Conservation (phyloP, 2,797 vertebrate genomes). For the Tenualosa thibaudeaui region DNA sequence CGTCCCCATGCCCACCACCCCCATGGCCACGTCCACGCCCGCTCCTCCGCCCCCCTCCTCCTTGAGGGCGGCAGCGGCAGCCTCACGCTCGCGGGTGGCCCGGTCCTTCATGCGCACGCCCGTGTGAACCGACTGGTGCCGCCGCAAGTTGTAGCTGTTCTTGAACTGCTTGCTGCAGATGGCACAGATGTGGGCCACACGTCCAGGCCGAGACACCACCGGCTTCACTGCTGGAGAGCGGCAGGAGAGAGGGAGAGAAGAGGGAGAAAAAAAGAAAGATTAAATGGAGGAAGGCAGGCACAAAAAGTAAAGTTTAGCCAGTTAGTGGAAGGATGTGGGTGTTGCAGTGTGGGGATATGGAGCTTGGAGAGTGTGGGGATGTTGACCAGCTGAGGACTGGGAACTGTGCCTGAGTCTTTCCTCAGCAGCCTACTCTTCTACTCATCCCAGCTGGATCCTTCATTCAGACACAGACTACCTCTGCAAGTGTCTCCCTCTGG, state of each 20-base stretch:
- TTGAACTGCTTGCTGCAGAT: slow-evolving; percentile 93
- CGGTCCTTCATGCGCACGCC: slow-evolving; percentile 73
- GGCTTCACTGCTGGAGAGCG: slow-evolving; percentile 50
- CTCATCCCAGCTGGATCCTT: not conserved
- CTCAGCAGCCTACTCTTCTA: not conserved
- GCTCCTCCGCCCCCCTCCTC: slow-evolving; percentile 53
- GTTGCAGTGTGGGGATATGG: not conserved
- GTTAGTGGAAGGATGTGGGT: not conserved
- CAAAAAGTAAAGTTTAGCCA: not conserved
- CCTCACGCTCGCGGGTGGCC: slow-evolving; percentile 54
- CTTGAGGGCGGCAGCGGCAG: slow-evolving; percentile 60
- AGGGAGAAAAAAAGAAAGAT: not conserved
- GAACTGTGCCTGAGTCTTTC: not conserved
- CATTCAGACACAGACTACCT: slow-evolving; percentile 22
- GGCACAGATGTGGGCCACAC: slow-evolving; percentile 84
- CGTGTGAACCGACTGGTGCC: slow-evolving; percentile 90
- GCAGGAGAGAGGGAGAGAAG: not conserved
- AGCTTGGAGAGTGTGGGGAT: not conserved
- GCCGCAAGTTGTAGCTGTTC: slow-evolving; percentile 90
- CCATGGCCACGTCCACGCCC: not conserved
- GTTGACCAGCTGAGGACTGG: not conserved
- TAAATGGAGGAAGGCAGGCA: slow-evolving; percentile 30
- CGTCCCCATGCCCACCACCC: not conserved
- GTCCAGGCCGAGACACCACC: slow-evolving; percentile 70
- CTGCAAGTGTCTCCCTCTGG: slow-evolving; percentile 40